phyloP scores from a whole-genome alignment of 2,113 vertebrate species.

The Sylvicapra grimmia region DNA sequence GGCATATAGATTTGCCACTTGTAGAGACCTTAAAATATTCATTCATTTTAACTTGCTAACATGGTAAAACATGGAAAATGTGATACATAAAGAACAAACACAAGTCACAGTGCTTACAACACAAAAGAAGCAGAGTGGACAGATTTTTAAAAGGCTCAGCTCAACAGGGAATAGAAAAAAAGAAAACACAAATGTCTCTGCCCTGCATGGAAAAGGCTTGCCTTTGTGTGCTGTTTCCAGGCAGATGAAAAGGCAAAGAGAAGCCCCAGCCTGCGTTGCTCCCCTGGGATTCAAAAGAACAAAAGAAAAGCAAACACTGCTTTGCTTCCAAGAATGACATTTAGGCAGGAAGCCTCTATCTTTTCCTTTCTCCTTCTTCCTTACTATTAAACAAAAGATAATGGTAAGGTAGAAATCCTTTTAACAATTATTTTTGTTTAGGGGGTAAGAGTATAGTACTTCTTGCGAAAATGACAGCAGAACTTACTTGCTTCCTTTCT shows the following conservation, averaged over 20 bases:
- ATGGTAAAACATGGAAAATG: neutral
- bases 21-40: neutral
- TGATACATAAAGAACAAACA: neutral
- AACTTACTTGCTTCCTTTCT: neutral
- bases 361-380: neutral
- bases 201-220: neutral
- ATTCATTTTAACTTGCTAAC: constrained; percentile 3
- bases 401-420: neutral
- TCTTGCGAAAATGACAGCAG: neutral
- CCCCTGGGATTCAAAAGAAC: constrained; percentile 23
- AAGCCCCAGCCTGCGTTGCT: neutral
- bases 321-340: constrained; percentile 28
- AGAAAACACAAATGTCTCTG: neutral
- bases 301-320: constrained; percentile 46
- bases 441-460: neutral
- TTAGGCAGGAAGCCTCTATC: neutral
- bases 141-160: constrained; percentile 25
- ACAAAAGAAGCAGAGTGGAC: constrained; percentile 4
- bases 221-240: constrained; percentile 39
- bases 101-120: neutral
- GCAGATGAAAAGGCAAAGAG: constrained; percentile 44
- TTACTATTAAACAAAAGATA: neutral
- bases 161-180: constrained; percentile 32
- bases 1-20: neutral
- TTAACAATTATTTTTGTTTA: neutral